Evolutionary conservation across 2,888 invertebrate genomes (phyloP).

Genomic region (Thereva nobilitata): DNA sequence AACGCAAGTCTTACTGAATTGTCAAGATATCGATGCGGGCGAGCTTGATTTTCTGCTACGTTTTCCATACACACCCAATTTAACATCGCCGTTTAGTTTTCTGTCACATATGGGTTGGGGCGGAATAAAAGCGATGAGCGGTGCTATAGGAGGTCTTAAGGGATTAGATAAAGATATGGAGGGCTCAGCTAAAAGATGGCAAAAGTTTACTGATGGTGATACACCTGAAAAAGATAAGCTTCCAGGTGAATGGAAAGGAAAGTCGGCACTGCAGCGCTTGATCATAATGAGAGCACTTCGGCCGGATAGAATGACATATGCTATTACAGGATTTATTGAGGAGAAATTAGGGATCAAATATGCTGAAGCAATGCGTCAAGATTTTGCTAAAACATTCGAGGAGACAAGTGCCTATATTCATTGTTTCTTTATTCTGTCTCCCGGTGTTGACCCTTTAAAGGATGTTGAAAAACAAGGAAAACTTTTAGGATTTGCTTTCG

Average conservation of each 20-base stretch:
- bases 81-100: conserved; percentile 81
- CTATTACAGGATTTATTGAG: conserved; percentile 77
- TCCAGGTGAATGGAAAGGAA: conserved; percentile 95
- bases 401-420: conserved; percentile 85
- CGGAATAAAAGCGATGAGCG: conserved; percentile 76
- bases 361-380: conserved; percentile 75
- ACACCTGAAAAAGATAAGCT: conserved; percentile 91
- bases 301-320: conserved; percentile 94
- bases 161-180: conserved; percentile 90
- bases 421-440: conserved; percentile 90
- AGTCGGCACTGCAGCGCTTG: conserved; percentile 78
- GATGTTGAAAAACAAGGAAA: conserved; percentile 88
- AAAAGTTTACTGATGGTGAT: conserved; percentile 89
- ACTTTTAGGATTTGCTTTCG: conserved; percentile 76
- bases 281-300: conserved; percentile 91
- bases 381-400: conserved; percentile 82
- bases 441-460: conserved; percentile 92
- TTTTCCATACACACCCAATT: conserved; percentile 77
- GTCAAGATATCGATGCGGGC: conserved; percentile 69
- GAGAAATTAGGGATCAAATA: conserved; percentile 85
- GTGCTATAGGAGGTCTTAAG: conserved; percentile 73
- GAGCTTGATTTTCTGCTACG: conserved; percentile 88
- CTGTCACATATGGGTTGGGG: conserved; percentile 79
- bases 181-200: conserved; percentile 89
- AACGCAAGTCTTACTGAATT: conserved; percentile 66